These are phyloP conservation scores for Chiloscyllium plagiosum DNA, from an alignment of 2,113 vertebrate genomes.

Conservation along the genomic window DNA sequence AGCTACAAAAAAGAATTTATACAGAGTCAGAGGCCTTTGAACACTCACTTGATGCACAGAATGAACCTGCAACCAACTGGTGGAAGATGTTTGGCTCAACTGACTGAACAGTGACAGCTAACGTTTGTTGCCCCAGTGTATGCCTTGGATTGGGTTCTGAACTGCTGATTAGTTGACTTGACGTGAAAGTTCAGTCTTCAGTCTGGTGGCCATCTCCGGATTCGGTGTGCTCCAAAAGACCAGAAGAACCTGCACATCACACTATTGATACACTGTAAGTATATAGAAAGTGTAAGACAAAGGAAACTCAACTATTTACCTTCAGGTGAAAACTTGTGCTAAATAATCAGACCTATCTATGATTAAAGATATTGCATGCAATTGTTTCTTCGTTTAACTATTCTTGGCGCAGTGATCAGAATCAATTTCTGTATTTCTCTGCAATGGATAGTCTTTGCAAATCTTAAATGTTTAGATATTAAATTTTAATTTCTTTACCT, in stretches of 20 bases:
- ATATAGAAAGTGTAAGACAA: constrained; percentile 32
- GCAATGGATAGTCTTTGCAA: not conserved
- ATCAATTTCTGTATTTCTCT: not conserved
- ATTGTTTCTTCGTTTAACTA: not conserved
- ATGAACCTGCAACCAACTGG: not conserved
- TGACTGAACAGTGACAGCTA: constrained; percentile 25
- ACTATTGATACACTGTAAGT: constrained; percentile 29
- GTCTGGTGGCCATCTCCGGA: constrained; percentile 16
- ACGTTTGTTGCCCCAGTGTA: constrained; percentile 21
- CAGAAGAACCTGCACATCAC: constrained; percentile 19
- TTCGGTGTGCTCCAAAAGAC: not conserved
- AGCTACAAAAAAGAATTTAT: not conserved
- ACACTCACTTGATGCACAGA: not conserved
- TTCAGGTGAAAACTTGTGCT: not conserved
- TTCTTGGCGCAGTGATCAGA: not conserved
- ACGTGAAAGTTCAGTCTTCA: constrained; percentile 15
- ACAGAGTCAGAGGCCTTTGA: not conserved
- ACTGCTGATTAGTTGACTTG: constrained; percentile 30
- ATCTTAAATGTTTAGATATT: constrained; percentile 8
- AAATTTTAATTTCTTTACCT: not conserved
- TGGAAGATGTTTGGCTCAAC: constrained; percentile 15
- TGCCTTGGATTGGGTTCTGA: constrained; percentile 29
- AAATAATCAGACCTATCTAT: not conserved
- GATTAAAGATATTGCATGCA: constrained; percentile 12
- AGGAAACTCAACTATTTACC: constrained; percentile 25